Evolutionary conservation across 1,140 invertebrate species (phyloP).

Genomic region (Campoletis sonorensis): DNA sequence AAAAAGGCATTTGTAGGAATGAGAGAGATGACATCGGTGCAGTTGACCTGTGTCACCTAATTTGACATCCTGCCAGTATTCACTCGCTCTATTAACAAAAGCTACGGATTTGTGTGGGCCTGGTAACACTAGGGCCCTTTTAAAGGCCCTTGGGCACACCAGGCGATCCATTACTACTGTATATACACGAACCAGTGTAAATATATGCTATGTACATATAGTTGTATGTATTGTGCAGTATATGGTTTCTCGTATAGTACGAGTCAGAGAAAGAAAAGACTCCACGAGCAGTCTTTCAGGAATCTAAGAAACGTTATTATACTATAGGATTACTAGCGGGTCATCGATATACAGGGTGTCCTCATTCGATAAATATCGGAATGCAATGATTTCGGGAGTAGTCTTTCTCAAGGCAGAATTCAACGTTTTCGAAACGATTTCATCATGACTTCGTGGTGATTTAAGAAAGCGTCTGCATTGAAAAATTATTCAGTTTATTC

Average conservation of each 20-base stretch:
- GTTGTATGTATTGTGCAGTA: conserved; percentile 19
- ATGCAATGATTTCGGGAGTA: too few species aligned
- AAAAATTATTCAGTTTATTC: too few species aligned
- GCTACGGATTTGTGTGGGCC: conserved; percentile 40
- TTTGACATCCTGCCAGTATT: conserved; percentile 60
- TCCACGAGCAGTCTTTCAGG: background rate
- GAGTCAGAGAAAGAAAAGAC: background rate
- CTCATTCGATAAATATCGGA: too few species aligned
- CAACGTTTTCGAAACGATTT: too few species aligned
- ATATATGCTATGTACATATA: conserved; percentile 8
- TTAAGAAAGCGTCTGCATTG: too few species aligned
- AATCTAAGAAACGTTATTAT: background rate
- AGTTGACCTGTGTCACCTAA: conserved; percentile 70
- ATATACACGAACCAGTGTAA: background rate
- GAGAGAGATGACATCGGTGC: conserved; percentile 61
- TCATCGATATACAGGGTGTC: background rate
- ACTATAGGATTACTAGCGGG: background rate
- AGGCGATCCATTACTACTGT: conserved; percentile 28
- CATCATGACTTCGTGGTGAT: too few species aligned
- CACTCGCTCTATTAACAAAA: conserved; percentile 10
- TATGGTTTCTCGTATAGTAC: conserved; percentile 23
- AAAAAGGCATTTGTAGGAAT: background rate
- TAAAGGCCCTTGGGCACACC: conserved; percentile 17
- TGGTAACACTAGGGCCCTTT: background rate
- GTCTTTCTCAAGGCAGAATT: too few species aligned